These are phyloP conservation scores for Crypturellus tataupa DNA, from an alignment of 2,797 vertebrate genomes.

Conservation along the genomic window DNA sequence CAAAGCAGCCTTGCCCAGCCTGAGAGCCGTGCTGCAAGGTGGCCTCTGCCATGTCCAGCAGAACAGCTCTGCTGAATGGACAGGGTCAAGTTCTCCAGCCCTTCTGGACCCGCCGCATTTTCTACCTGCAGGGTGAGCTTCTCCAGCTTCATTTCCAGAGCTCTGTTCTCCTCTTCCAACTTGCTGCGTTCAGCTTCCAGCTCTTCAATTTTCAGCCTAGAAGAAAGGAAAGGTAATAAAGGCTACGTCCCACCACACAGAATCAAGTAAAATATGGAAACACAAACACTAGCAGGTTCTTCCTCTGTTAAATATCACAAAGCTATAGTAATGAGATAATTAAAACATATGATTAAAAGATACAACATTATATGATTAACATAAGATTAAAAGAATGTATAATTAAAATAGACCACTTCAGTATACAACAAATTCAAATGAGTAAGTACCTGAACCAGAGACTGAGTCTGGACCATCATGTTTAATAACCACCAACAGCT, in stretches of 20 bases:
- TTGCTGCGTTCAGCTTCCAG: slow-evolving; percentile 88
- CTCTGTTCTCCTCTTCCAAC: slow-evolving; percentile 89
- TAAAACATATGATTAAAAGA: not conserved
- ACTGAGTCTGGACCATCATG: not conserved
- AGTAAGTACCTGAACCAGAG: not conserved
- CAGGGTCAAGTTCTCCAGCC: not conserved
- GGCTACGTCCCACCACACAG: not conserved
- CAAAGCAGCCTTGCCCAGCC: not conserved
- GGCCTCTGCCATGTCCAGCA: not conserved
- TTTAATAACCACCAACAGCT: slow-evolving; percentile 44
- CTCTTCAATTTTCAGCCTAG: slow-evolving; percentile 94
- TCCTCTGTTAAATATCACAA: not conserved
- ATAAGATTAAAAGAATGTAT: not conserved
- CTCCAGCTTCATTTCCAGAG: slow-evolving; percentile 90
- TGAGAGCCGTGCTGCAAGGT: not conserved
- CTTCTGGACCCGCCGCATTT: not conserved
- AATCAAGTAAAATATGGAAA: not conserved
- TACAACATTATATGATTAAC: not conserved
- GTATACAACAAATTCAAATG: not conserved
- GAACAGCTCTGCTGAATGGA: fast-evolving
- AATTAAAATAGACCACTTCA: not conserved
- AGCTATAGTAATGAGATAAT: not conserved
- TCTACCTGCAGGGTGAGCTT: slow-evolving; percentile 90
- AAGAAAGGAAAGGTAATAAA: not conserved
- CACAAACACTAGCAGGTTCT: not conserved